These are phyloP conservation scores for Meliscaeva auricollis DNA, from an alignment of 2,888 invertebrate genomes.

Conservation along the genomic window DNA sequence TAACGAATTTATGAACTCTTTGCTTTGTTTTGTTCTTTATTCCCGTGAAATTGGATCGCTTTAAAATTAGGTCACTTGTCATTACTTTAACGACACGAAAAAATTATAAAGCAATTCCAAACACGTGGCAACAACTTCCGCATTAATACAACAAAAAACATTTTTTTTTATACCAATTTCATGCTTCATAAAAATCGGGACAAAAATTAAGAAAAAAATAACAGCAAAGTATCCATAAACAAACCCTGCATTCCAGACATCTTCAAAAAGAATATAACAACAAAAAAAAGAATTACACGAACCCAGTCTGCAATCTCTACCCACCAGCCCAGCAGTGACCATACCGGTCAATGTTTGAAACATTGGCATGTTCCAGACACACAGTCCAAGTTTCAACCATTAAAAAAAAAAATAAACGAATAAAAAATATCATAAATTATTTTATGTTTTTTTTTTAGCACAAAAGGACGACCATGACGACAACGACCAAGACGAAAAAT, in stretches of 20 bases:
- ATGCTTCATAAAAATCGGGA: conserved; percentile 36
- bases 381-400: conserved; percentile 31
- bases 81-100: not conserved
- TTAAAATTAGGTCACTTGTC: conserved; percentile 22
- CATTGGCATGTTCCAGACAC: conserved; percentile 45
- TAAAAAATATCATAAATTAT: conserved; percentile 40
- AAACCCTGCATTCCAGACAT: conserved; percentile 34
- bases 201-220: conserved; percentile 33
- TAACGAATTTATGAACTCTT: conserved; percentile 1
- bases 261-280: conserved; percentile 19
- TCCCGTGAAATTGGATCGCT: not conserved
- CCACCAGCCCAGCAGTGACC: conserved; percentile 13
- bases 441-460: conserved; percentile 17
- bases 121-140: conserved; percentile 18
- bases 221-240: conserved; percentile 19
- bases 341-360: conserved; percentile 19
- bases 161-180: conserved; percentile 26
- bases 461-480: conserved; percentile 47
- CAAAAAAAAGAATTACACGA: conserved; percentile 16
- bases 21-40: not conserved
- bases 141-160: conserved; percentile 10
- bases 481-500: conserved; percentile 11
- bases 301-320: conserved; percentile 6
- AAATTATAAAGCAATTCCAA: not conserved
- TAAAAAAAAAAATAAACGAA: conserved; percentile 14